Evolutionary conservation across 2,113 vertebrate genomes (phyloP).

Genomic region (Nerophis lumbriciformis): DNA sequence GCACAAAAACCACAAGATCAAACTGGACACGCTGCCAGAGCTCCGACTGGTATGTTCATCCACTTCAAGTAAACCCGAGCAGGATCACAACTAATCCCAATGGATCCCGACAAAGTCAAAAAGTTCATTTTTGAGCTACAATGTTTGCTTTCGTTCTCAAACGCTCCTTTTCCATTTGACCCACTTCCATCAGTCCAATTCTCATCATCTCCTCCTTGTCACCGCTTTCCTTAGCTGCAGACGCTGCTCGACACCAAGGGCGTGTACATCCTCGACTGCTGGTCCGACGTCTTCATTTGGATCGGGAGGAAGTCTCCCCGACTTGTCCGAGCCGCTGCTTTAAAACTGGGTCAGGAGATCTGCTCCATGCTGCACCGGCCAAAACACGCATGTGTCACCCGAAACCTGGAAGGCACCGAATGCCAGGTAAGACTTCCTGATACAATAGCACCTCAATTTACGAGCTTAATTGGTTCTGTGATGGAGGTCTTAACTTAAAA

Average conservation of each 20-base stretch:
- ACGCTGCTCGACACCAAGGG: constrained; percentile 90
- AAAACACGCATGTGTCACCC: constrained; percentile 84
- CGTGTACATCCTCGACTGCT: constrained; percentile 96
- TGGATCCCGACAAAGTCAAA: not conserved
- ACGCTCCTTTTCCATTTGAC: not conserved
- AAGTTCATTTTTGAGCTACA: not conserved
- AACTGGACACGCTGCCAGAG: constrained; percentile 86
- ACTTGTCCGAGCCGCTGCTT: constrained; percentile 87
- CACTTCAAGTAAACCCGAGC: not conserved
- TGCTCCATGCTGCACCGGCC: constrained; percentile 94
- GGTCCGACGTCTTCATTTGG: constrained; percentile 98
- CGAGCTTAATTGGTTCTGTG: too few species aligned
- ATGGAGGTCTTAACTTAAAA: too few species aligned
- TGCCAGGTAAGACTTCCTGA: constrained; percentile 72
- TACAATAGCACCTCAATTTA: not conserved
- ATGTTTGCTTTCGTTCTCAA: not conserved
- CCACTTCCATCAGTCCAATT: not conserved
- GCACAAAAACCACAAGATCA: constrained; percentile 83
- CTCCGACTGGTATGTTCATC: constrained; percentile 80
- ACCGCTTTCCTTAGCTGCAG: constrained; percentile 75
- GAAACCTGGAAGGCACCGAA: constrained; percentile 93
- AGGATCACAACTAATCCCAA: not conserved
- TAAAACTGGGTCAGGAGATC: constrained; percentile 96
- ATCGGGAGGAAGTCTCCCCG: constrained; percentile 91
- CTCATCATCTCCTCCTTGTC: not conserved